Evolutionary conservation across 53 echinoderm and acorn worm genomes (phyloP).

Genomic region (Apostichopus leukothele): DNA sequence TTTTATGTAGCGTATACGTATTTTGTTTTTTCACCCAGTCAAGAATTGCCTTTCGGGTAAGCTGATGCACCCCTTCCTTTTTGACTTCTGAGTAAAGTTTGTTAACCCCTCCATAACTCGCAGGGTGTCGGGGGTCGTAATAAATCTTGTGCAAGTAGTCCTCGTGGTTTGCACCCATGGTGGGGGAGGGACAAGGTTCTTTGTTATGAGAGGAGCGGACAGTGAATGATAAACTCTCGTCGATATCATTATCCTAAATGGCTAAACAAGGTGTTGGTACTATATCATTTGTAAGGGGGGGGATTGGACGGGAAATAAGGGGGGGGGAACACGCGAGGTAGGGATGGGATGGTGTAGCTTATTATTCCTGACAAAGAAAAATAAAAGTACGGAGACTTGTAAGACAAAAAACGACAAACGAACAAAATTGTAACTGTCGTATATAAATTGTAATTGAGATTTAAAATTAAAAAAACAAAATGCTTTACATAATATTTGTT

Average conservation of each 20-base stretch:
- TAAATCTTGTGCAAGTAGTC: constrained; percentile 37
- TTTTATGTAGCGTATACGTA: constrained; percentile 62
- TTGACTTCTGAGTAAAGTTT: constrained; percentile 55
- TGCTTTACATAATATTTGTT: neutral
- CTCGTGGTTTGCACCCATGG: neutral
- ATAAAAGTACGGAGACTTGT: neutral
- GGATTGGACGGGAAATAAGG: neutral
- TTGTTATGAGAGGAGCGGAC: neutral
- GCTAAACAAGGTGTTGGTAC: neutral
- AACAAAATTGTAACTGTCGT: neutral
- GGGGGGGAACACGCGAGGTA: too few relatives aligned
- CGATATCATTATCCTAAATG: neutral
- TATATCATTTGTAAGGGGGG: neutral
- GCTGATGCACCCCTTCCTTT: constrained; percentile 45
- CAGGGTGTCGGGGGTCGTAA: constrained; percentile 22
- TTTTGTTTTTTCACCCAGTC: constrained; percentile 52
- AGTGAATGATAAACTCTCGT: neutral
- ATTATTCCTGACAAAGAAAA: neutral
- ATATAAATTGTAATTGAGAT: neutral
- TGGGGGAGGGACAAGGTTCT: neutral
- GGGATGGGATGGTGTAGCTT: too few relatives aligned
- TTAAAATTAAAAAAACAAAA: neutral
- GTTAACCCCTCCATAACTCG: constrained; percentile 42
- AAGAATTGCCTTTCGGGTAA: constrained; percentile 38
- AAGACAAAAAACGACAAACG: neutral